Base-by-base conservation (phyloP, 2,113 vertebrate genomes). In the Mohoua ochrocephala region DNA sequence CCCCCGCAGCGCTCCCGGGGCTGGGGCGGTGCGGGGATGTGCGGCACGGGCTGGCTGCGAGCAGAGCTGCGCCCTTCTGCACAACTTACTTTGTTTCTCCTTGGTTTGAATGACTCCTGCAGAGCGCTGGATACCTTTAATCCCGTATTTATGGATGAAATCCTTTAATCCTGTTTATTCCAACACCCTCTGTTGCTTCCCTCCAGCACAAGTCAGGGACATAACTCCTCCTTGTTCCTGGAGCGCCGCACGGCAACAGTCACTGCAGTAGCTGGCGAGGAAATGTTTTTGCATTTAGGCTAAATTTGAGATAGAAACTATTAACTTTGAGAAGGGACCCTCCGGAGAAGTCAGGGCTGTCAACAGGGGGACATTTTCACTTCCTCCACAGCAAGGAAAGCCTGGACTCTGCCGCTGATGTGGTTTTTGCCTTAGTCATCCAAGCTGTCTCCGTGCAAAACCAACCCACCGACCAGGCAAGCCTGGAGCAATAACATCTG, bases 361-460 rank as follows among this genome's bases (percentile, higher is more conserved):
- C 83, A 78, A 37, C 22, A 23, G 18, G 44, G 73, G 91, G 68
- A n/a, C 84, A n/a, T 95, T 95, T 87, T 83, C 74, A 63, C 84
- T 86, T 91, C 86, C 49, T 59, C 42, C 89, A 26, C 61, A 52
- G 45, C 74, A 30, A 95, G 95, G 63, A 89, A 87, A 89, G 47
- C 67, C 94, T 91, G 76, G 65, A 73, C 70, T 76, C 86, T 35
- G 53, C 73, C 50, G 85, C 89, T 85, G 68, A 82, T 73, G 61
- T 27, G 77, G 7, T 91, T 94, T 96, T 97, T 89, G 94, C 94
- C 95, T 97, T 97, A 97, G 97, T 97, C 96, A 97, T 97, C 89
- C 96, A 87, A 87, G 95, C 93, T 78, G 82, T 37, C 74, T 87
- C 96, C 0, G 69, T 59, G 94, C 76, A 79, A 80, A 94, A 94